A percentile compares a stretch with the other conserved stretches of the same genome.
Evolutionary conservation across 2,113 vertebrate species (phyloP).

Genomic region (Rhinichthys klamathensis): DNA sequence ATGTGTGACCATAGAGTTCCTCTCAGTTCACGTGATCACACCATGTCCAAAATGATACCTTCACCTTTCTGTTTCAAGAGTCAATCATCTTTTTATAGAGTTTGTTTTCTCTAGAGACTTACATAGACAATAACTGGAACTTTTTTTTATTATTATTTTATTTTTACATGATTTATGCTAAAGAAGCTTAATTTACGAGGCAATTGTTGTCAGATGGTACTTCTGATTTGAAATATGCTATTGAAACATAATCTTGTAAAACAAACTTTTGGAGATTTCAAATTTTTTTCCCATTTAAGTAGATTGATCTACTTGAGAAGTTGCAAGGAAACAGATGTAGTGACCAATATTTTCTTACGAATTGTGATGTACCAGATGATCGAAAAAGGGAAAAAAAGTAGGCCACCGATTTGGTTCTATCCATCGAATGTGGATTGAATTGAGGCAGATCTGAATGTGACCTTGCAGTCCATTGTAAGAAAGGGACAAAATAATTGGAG

Average conservation of each 20-base stretch:
- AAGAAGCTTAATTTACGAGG: not conserved
- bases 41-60: not conserved
- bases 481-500: too few species aligned
- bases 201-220: not conserved
- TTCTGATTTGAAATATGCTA: not conserved
- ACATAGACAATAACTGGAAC: not conserved
- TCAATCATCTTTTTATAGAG: not conserved
- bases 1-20: constrained; percentile 10
- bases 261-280: not conserved
- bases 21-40: not conserved
- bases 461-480: too few species aligned
- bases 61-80: not conserved
- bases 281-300: not conserved
- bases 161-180: not conserved
- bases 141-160: too few species aligned
- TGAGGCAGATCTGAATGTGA: too few species aligned
- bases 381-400: too few species aligned
- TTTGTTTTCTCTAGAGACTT: not conserved
- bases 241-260: not conserved
- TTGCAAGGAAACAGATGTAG: too few species aligned
- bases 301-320: not conserved
- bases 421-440: too few species aligned
- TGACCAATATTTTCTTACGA: too few species aligned
- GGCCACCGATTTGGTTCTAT: too few species aligned
- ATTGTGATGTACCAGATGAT: too few species aligned